Conservation (phyloP, 2,888 invertebrate species). For the Eilema sororculum region DNA sequence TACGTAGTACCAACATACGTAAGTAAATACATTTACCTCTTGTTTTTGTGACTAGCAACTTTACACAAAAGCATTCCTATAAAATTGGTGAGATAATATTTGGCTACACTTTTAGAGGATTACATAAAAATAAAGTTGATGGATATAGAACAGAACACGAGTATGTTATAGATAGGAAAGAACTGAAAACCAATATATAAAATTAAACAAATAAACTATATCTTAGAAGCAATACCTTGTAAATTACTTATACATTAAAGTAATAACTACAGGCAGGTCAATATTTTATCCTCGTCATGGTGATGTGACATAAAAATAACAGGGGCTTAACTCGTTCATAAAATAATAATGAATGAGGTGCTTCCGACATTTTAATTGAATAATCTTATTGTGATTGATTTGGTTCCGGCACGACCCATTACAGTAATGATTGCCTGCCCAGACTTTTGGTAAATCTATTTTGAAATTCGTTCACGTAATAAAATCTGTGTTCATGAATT, state of each 20-base stretch:
- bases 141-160: background rate
- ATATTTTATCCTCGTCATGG: conserved; percentile 35
- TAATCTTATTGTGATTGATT: conserved; percentile 30
- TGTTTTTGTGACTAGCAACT: background rate
- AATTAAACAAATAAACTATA: background rate
- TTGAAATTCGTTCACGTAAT: background rate
- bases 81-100: background rate
- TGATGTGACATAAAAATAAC: conserved; percentile 33
- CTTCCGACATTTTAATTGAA: conserved; percentile 43
- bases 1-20: background rate
- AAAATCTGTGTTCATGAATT: conserved; percentile 8
- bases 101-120: background rate
- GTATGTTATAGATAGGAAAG: no score
- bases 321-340: conserved; percentile 30
- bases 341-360: conserved; percentile 39
- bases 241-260: background rate
- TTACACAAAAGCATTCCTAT: background rate
- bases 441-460: conserved; percentile 15
- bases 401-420: conserved; percentile 19
- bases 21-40: background rate
- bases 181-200: no score
- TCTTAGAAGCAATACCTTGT: background rate
- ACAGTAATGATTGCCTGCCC: conserved; percentile 15
- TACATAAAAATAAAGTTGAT: background rate
- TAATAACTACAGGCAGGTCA: conserved; percentile 20